Evolutionary conservation across 1,140 invertebrate species (phyloP), one percentile per base, ranked within the genome.

Genomic region (Musca vetustissima): DNA sequence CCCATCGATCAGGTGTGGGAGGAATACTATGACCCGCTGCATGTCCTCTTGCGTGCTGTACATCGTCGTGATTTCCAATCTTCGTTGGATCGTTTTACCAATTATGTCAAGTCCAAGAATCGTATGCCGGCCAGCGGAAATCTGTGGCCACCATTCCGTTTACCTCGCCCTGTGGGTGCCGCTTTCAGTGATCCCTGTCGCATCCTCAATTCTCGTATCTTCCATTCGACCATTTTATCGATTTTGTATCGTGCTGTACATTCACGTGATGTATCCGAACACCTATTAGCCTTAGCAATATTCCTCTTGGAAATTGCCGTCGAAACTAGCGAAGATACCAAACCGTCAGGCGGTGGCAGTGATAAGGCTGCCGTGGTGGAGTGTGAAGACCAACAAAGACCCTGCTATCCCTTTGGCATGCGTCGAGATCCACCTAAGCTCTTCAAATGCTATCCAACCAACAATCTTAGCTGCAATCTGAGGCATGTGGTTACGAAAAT

Each of bases 51-150:
- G 2, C 85, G 97, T 76, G 94, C 95, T 24, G 93, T 98, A 1
- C 95, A 98, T 83, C 85, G 94, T 47, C 88, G 91, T 75, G 96
- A 99, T 81, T 97, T 96, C 81, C 96, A 98, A 84, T 89, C 91
- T 17, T 95, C 96, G 3, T 90, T 98, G 88, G 96, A 98, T 83
- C 86, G 96, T 57, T 94, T 89, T 81, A 92, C 90, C 1, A 88
- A 91, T 75, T 94, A 92, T 65, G 88, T 89, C 0, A 88, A 87
- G 65, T 86, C 88, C 70, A 85, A 86, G 24, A 87, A 88, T n/a
- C 89, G 90, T 76, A 85, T 91, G 72, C 88, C 88, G 69, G 83
- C 85, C 11, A 87, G 86, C 67, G 85, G 86, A 1, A 88, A 87
- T 61, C 90, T 91, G 0, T 96, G 94, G 94, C 93, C 93, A 48